Base-by-base conservation (phyloP, 1,140 invertebrate species). In the Eueides isabella region DNA sequence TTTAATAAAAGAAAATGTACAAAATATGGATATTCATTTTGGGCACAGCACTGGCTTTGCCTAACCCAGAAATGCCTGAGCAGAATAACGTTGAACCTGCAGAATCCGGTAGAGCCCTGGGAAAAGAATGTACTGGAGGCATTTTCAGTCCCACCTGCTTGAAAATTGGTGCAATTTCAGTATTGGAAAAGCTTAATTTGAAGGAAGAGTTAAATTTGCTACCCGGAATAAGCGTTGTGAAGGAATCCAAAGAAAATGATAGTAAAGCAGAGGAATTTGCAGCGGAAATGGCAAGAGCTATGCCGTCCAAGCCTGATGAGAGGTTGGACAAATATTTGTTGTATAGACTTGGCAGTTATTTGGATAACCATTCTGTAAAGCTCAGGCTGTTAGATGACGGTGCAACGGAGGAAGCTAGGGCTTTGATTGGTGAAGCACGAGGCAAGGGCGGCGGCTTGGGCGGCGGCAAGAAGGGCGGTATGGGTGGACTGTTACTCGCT, bases 111-210 rank as follows among this genome's bases (percentile, higher is more conserved):
- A 80, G 89, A 68, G 77, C 84, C 0, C 78, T 93, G 74, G 81
- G 84, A 11, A 95, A 94, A 77, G 96, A 96, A 79, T 97, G 97
- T 80, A 91, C 94, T 26, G 86, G 80, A 12, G 95, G 95, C 6
- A 94, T 95, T 0, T 97, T 97, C 79, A 97, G 96, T 88, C 93
- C 95, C 7, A 96, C 96, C 31, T 97, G 97, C 81, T 89, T 97
- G 14, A 97, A 97, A 85, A 92, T 97, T 63, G 96, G 97, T 88
- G 95, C 97, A n/a, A 95, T 97, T 12, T 95, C 96, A 1, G 95
- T 97, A 81, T 93, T 97, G 31, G 96, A 97, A 79, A 95, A 95
- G 76, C 84, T 97, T 4, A 96, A 95, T 30, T 94, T 95, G 63
- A 95, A 95, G 62, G 94, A 95, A 35, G 94, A 95, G 79, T 90